A percentile compares a stretch with the other conserved stretches of the same genome.
Conservation (phyloP, 2,113 vertebrate genomes). For the Cyprinodon variegatus region DNA sequence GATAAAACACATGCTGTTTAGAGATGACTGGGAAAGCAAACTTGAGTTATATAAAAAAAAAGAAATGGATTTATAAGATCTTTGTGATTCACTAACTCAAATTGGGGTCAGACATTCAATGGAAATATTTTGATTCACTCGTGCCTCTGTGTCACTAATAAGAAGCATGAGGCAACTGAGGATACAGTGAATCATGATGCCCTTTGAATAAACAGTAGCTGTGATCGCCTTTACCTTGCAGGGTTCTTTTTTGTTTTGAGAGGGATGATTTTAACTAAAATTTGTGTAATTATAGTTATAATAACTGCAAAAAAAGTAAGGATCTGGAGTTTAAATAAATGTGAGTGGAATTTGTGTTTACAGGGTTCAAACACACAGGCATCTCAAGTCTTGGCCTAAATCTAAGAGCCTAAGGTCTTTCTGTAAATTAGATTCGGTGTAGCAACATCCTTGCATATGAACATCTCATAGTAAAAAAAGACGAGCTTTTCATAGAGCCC, state of each 20-base stretch:
- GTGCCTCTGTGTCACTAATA: neutral
- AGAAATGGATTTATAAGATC: neutral
- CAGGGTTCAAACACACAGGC: constrained; percentile 7
- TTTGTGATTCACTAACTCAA: constrained; percentile 28
- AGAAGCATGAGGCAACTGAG: neutral
- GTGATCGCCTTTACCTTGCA: constrained; percentile 1
- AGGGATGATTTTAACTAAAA: neutral
- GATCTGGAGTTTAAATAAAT: constrained; percentile 9
- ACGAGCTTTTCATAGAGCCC: neutral
- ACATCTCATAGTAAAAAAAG: constrained; percentile 19
- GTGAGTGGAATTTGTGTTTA: neutral
- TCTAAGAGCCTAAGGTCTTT: constrained; percentile 42
- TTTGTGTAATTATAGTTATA: neutral
- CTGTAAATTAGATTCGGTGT: constrained; percentile 21
- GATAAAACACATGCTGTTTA: neutral
- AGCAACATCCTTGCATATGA: constrained; percentile 33
- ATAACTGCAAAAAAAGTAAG: neutral
- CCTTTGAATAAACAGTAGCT: constrained; percentile 19
- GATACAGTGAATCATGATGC: constrained; percentile 17
- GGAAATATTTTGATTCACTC: constrained; percentile 37
- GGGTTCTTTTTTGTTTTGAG: neutral
- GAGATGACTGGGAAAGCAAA: neutral
- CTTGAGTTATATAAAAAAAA: neutral
- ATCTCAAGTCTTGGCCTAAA: constrained; percentile 9
- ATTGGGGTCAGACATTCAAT: constrained; percentile 16